Evolutionary conservation across 2,888 invertebrate species (phyloP).

Genomic region (Coelogynopora nodosa): DNA sequence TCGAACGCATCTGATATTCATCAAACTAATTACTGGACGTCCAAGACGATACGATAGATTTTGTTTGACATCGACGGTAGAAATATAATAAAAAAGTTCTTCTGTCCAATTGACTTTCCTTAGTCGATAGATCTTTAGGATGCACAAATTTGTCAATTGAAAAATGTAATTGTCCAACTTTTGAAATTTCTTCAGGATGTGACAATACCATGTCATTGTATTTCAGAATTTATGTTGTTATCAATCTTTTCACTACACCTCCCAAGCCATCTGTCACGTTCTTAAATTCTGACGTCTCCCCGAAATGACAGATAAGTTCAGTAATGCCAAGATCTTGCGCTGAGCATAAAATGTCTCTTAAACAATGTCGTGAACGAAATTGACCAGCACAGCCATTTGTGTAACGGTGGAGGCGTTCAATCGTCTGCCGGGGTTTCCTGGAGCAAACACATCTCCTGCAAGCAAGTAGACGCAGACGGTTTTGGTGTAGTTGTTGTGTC

Average conservation of each 20-base stretch:
- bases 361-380: not conserved
- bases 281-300: not conserved
- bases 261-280: not conserved
- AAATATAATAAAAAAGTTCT: not conserved
- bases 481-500: not conserved
- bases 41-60: not conserved
- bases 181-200: not conserved
- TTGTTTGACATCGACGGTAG: not conserved
- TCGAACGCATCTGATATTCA: not conserved
- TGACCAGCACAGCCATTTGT: not conserved
- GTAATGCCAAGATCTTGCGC: not conserved
- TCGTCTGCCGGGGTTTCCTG: too few relatives aligned
- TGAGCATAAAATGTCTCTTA: not conserved
- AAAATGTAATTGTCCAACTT: not conserved
- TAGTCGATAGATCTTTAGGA: not conserved
- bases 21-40: not conserved
- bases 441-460: not conserved
- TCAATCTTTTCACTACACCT: not conserved
- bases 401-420: not conserved
- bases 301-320: not conserved
- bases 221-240: not conserved
- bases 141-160: not conserved
- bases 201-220: not conserved
- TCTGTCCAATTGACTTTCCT: not conserved
- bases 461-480: not conserved